These are phyloP conservation scores for Ormyrus thymus DNA, from an alignment of 2,888 invertebrate species.

Conservation along the genomic window DNA sequence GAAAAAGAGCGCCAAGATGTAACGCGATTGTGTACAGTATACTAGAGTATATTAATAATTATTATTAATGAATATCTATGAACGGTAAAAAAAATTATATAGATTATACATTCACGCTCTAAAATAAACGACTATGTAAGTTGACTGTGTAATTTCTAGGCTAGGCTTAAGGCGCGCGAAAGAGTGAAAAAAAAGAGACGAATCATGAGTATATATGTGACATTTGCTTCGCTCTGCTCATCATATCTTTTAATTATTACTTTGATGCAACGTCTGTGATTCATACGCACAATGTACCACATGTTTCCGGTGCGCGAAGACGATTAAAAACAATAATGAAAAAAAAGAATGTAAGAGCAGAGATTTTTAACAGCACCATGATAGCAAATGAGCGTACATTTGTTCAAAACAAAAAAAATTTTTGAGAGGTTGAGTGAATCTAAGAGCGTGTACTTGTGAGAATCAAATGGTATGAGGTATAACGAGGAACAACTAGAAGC, in stretches of 20 bases:
- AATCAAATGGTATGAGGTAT: conserved; percentile 52
- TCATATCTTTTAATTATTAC: conserved; percentile 59
- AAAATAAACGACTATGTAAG: conserved; percentile 66
- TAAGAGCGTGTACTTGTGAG: conserved; percentile 42
- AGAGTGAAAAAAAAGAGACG: conserved; percentile 32
- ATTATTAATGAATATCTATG: conserved; percentile 67
- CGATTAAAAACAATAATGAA: conserved; percentile 34
- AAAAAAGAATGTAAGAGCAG: conserved; percentile 35
- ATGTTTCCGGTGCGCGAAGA: conserved; percentile 37
- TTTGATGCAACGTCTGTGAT: conserved; percentile 62
- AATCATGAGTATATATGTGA: conserved; percentile 53
- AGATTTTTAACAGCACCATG: conserved; percentile 34
- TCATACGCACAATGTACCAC: conserved; percentile 61
- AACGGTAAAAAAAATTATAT: conserved; percentile 63
- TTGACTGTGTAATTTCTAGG: conserved; percentile 65
- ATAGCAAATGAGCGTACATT: conserved; percentile 55
- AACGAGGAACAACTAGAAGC: conserved; percentile 50
- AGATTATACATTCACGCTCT: conserved; percentile 65
- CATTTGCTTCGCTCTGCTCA: conserved; percentile 59
- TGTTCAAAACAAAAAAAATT: conserved; percentile 51
- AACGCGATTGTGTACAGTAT: conserved; percentile 74
- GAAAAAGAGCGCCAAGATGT: conserved; percentile 65
- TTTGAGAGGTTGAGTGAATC: conserved; percentile 46
- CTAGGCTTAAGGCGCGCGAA: conserved; percentile 58
- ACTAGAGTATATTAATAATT: conserved; percentile 72